phyloP scores from a whole-genome alignment of 2,888 invertebrate species.

The Mesoligia furuncula region DNA sequence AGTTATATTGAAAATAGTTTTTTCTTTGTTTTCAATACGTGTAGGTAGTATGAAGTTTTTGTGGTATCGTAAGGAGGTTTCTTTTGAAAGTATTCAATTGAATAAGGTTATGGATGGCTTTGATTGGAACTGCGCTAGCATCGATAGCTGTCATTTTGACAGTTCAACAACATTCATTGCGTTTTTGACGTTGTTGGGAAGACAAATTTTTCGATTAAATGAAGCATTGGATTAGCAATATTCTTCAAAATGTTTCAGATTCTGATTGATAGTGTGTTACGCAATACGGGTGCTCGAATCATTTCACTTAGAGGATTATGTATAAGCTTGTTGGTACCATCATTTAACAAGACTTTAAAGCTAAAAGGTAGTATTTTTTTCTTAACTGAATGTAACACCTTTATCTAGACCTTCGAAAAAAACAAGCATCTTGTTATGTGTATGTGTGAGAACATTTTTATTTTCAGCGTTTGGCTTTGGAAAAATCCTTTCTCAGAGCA shows the following conservation, averaged over 20 bases:
- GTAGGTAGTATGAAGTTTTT: slow-evolving; percentile 8
- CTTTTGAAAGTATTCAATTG: neutral
- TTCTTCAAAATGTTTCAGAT: too few species aligned
- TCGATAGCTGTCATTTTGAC: too few species aligned
- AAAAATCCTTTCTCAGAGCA: too few species aligned
- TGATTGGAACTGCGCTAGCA: neutral
- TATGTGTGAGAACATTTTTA: too few species aligned
- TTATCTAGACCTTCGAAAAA: neutral
- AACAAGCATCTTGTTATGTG: neutral
- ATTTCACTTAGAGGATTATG: neutral
- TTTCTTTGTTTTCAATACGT: slow-evolving; percentile 28
- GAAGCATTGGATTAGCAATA: too few species aligned
- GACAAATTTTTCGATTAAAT: too few species aligned
- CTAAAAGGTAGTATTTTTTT: neutral
- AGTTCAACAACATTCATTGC: too few species aligned
- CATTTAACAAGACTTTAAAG: neutral
- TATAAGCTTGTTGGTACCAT: neutral
- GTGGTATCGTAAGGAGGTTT: neutral
- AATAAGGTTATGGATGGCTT: neutral
- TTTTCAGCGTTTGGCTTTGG: too few species aligned
- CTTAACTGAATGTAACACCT: neutral
- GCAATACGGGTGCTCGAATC: too few species aligned
- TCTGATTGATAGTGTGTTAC: too few species aligned
- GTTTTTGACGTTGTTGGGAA: too few species aligned
- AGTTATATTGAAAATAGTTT: slow-evolving; percentile 58